Evolutionary conservation across 2,797 vertebrate genomes (phyloP).

Genomic region (Chloroceryle amazona): DNA sequence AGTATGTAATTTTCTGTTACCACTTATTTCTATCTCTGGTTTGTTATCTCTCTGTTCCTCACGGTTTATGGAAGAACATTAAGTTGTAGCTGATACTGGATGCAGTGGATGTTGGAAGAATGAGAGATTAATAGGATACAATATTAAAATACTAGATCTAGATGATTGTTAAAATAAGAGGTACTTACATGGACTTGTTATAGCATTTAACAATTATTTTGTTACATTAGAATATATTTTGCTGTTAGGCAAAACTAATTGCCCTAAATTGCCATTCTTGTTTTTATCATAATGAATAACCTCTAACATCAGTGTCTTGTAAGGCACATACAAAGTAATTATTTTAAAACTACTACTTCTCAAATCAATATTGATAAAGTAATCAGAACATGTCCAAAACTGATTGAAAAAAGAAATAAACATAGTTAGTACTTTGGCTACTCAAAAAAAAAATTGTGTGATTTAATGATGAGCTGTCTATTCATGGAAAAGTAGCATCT

Average conservation of each 20-base stretch:
- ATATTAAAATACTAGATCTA: neutral
- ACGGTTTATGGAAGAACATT: neutral
- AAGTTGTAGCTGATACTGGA: neutral
- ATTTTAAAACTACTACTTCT: neutral
- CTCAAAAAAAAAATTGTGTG: accelerated
- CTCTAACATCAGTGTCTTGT: neutral
- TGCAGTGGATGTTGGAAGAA: neutral
- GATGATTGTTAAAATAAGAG: neutral
- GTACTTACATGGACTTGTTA: neutral
- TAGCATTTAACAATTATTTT: neutral
- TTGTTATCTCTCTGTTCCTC: neutral
- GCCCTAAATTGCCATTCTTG: neutral
- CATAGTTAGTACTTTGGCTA: neutral
- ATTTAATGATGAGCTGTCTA: neutral
- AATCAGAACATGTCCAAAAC: neutral
- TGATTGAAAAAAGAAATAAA: neutral
- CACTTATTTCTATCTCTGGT: neutral
- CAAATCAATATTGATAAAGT: neutral
- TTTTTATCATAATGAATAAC: neutral
- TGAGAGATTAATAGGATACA: neutral
- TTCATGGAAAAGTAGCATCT: neutral
- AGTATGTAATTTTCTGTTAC: neutral
- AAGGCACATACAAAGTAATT: neutral
- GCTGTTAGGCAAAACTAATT: neutral
- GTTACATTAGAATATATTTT: neutral